Evolutionary conservation across 1,140 invertebrate genomes (phyloP), one percentile per base, ranked within the genome.

Genomic region (Meloidogyne exigua): DNA sequence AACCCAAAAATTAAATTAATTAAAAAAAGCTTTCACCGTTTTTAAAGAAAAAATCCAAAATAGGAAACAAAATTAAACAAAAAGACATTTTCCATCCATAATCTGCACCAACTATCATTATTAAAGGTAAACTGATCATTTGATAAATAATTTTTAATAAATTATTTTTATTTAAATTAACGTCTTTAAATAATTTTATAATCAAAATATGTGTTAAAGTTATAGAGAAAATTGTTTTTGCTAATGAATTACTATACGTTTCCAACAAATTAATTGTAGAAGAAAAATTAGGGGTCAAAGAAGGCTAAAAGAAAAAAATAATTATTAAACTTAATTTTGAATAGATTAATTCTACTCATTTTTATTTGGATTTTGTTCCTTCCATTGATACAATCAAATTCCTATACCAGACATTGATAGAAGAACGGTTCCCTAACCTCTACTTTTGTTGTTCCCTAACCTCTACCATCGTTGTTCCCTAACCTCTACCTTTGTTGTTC

Each of bases 61-160:
- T 9, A 3, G 44, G 23, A 67, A 67, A 69, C n/a, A 57, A 26
- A 23, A 70, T 21, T 5, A 76, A n/a, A 15, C 70, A 42, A 23
- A 76, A 10, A 36, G 72, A n/a, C n/a, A 76, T 36, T 28, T 25
- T 69, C 25, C 23, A 42, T 21, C 69, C 68, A 39, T 67, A 32
- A 10, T 44, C 42, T 21, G 79, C 70, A n/a, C 77, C 77, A 39
- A 76, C 25, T 12, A 79, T 28, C 77, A 79, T 79, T 39, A 44
- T 32, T 26, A 79, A 21, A 18, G 67, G 44, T 12, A 79, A 36
- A 39, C 25, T 63, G 39, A 71, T 18, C 25, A 64, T 67, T 62
- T 79, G 77, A 39, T 66, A 69, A 21, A 49, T 62, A 32, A 23
- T 26, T 23, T 65, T 23, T 25, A 73, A 39, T 49, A 44, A 73